These are phyloP conservation scores for Corapipo altera DNA, from an alignment of 2,113 vertebrate species.

Conservation along the genomic window DNA sequence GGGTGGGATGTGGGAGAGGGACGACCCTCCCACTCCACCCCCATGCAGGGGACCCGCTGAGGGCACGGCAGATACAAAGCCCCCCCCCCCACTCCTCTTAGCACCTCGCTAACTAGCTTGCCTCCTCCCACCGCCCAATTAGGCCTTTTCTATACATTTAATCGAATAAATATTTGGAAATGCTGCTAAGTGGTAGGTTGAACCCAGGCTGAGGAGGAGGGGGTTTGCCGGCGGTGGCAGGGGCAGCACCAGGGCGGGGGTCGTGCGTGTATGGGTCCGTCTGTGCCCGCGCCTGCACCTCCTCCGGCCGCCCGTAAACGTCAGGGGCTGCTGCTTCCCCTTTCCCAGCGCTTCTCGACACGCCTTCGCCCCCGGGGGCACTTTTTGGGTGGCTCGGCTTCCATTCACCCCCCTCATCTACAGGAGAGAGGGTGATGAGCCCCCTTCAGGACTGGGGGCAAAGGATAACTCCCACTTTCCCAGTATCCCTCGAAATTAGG, in stretches of 20 bases:
- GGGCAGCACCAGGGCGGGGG: neutral
- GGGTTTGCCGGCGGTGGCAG: neutral
- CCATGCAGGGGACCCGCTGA: neutral
- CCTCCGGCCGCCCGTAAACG: neutral
- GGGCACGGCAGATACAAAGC: neutral
- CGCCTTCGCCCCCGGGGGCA: neutral
- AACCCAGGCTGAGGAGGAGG: neutral
- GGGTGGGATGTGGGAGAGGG: neutral
- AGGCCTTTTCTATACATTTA: constrained; percentile 13
- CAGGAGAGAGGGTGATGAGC: neutral
- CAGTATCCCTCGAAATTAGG: neutral
- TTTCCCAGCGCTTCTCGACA: neutral
- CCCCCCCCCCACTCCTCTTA: neutral
- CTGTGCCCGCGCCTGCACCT: too few relatives aligned
- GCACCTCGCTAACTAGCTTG: neutral
- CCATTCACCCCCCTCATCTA: too few relatives aligned
- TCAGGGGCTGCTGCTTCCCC: neutral
- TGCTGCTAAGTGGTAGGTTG: constrained; percentile 5
- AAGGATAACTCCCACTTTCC: neutral
- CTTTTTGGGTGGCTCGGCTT: neutral
- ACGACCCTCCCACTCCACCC: neutral
- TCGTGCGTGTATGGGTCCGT: neutral
- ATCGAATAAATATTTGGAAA: constrained; percentile 50
- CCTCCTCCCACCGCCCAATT: constrained; percentile 1
- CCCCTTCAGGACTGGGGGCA: too few relatives aligned